Conservation (phyloP, 2,888 invertebrate species). For the Drosophila antonietae region DNA sequence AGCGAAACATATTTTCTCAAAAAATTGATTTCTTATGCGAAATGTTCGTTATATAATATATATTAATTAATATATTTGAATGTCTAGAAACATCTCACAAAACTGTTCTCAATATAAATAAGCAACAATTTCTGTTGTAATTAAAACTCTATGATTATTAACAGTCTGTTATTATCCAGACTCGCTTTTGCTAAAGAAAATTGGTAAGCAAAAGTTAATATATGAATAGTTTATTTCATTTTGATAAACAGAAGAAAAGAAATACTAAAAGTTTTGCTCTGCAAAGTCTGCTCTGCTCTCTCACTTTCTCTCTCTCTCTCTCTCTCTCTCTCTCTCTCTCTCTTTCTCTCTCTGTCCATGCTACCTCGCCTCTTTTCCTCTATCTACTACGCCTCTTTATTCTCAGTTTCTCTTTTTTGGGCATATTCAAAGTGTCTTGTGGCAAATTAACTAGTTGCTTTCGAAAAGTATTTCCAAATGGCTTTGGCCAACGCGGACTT, state of each 20-base stretch:
- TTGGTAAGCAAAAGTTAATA: not conserved
- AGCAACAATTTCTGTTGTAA: not conserved
- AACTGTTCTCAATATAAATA: too few relatives aligned
- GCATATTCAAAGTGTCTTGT: conserved; percentile 9
- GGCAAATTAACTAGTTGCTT: conserved; percentile 28
- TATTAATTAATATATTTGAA: too few relatives aligned
- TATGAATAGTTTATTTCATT: not conserved
- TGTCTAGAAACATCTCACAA: too few relatives aligned
- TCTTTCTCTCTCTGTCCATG: not conserved
- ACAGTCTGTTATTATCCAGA: not conserved
- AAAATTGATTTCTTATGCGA: too few relatives aligned
- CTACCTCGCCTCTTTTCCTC: not conserved
- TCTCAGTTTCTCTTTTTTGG: not conserved
- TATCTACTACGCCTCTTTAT: not conserved
- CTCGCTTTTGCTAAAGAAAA: not conserved
- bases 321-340: not conserved
- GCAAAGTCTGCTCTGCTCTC: not conserved
- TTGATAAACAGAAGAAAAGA: not conserved
- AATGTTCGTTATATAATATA: too few relatives aligned
- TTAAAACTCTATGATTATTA: not conserved
- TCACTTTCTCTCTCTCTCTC: not conserved
- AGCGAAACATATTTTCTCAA: too few relatives aligned
- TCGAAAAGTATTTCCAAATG: conserved; percentile 1
- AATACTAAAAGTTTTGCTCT: not conserved
- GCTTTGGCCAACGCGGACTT: conserved; percentile 38